Base-by-base conservation (phyloP, 64 coral and sea anemone genomes). In the Catalaphyllia jardinei region DNA sequence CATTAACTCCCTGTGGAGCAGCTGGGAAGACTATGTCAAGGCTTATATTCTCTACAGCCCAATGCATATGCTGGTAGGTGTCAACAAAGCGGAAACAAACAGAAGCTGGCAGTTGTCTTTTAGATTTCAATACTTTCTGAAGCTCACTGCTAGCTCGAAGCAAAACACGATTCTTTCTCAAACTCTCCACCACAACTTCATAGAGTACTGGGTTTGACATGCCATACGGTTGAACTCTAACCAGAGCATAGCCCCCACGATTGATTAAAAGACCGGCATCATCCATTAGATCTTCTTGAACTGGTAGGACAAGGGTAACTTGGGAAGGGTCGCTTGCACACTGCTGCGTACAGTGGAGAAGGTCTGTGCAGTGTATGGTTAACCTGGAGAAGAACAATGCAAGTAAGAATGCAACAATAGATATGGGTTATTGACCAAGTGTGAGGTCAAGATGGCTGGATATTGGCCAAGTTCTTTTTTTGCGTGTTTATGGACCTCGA, bases 1-100 rank as follows among this genome's bases (percentile, higher is more conserved):
- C 16, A 25, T 31, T 24, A 20, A 33, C 59, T 39, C 72, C 67
- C 57, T 65, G 54, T 15, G 57, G 74, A 7, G 74, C 54, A 30
- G 14, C 4, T 1, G 89, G 83, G 60, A 91, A 94, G 4, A 91
- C 83, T 12, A 83, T 60, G 20, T 77, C 80, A 35, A 94, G 81
- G 28, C 77, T 54, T 0, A 94, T 31, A 22, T 59, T 79, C 29
- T 94, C 93, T 19, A 89, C 29, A 10, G 93, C 93, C 25, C 72
- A 79, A 39, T 94, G 93, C 93, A 94, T 94, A 69, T 78, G 79
- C 29, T 90, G 81, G 60, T 91, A 94, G 2, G 93, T 94, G 31
- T 94, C 84, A 11, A 94, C 84, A 39, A 94, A 94, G 20, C 93
- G 61, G 60, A 94, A 94, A 76, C 93, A 94, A 15, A 94, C 71